A percentile compares a stretch with the other conserved stretches of the same genome.
Evolutionary conservation across 2,797 vertebrate genomes (phyloP).

Genomic region (Hozukius guyotensis): DNA sequence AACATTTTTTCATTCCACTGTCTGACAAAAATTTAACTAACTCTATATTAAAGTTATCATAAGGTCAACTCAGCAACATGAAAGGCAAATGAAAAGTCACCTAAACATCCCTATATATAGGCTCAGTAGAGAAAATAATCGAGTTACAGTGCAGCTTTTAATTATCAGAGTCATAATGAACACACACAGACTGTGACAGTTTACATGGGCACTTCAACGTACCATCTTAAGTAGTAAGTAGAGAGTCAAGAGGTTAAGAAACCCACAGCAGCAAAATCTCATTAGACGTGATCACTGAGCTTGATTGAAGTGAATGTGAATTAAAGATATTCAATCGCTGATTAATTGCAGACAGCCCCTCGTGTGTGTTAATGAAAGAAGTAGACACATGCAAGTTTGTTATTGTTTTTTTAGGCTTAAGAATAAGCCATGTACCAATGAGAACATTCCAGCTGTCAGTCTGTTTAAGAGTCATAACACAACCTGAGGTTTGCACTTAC

Average conservation of each 20-base stretch:
- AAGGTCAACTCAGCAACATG: neutral
- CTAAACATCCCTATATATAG: neutral
- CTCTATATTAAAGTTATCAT: neutral
- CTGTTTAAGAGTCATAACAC: conserved; percentile 2
- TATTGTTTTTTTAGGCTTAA: neutral
- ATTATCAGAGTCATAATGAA: neutral
- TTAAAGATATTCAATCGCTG: conserved; percentile 31
- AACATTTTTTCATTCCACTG: neutral
- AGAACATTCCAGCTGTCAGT: conserved; percentile 3
- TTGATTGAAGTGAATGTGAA: conserved; percentile 25
- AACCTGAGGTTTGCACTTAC: neutral
- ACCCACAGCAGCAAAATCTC: conserved; percentile 1
- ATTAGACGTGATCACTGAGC: conserved; percentile 33
- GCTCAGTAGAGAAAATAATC: neutral
- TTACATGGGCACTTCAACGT: neutral
- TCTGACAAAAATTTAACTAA: neutral
- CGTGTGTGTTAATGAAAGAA: conserved; percentile 15
- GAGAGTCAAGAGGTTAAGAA: conserved; percentile 14
- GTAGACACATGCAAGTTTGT: neutral
- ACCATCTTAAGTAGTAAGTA: neutral
- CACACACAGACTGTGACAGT: neutral
- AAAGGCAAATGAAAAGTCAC: neutral
- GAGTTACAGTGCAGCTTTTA: neutral
- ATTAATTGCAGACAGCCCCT: neutral
- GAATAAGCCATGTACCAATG: neutral